phyloP scores from a whole-genome alignment of 2,888 invertebrate genomes.

The Caenorhabditis zanzibari region DNA sequence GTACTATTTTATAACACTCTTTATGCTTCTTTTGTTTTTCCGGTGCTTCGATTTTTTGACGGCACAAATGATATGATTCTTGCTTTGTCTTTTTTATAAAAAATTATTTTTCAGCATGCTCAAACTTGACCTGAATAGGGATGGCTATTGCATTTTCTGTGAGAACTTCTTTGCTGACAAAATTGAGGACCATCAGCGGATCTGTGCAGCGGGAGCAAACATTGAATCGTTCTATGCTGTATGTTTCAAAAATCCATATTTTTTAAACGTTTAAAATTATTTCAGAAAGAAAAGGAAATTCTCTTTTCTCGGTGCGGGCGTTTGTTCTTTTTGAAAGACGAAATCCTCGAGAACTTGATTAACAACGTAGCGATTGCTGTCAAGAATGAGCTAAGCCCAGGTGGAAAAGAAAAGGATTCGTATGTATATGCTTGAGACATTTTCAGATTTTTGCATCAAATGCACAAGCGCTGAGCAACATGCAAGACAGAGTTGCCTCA shows the following conservation, averaged over 20 bases:
- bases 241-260: background rate
- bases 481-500: background rate
- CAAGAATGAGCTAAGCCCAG: background rate
- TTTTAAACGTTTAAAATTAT: background rate
- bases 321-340: background rate
- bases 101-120: background rate
- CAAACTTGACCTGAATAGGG: background rate
- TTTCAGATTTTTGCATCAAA: background rate
- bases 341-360: background rate
- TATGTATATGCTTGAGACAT: background rate
- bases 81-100: no score
- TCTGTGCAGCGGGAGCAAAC: background rate
- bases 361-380: background rate
- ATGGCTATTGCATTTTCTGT: background rate
- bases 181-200: background rate
- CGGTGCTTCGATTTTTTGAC: no score
- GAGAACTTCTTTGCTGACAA: background rate
- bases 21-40: no score
- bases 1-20: no score
- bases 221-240: background rate
- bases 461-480: background rate
- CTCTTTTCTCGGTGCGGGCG: background rate
- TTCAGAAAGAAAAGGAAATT: background rate
- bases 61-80: no score
- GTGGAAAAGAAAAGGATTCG: no score